Evolutionary conservation across 2,113 vertebrate species (phyloP), one percentile per base, ranked within the genome.

Genomic region (Ceyx melanurus): DNA sequence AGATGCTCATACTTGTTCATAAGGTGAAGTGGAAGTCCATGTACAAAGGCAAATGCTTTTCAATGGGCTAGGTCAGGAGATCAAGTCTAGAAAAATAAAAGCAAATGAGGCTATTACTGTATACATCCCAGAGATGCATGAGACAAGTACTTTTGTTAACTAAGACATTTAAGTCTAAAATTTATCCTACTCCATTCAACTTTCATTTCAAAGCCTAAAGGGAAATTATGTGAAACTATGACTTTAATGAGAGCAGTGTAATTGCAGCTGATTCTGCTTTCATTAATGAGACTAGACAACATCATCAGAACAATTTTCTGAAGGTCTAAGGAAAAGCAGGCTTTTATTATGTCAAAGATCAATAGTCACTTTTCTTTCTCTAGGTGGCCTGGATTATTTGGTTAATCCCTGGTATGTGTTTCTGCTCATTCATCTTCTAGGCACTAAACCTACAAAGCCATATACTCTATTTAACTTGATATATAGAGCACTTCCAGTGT

Each of bases 1-100:
- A 54, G 15, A 29, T 54, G 3, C 20, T 31, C 11, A 5, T 26
- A 12, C 11, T 77, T 83, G 22, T 2, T 80, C 20, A 26, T n/a
- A 50, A 68, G 11, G 7, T 0, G 0, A 71, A 77, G 8, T 46
- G 20, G 13, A 64, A 10, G 48, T 66, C 31, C 13, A 12, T 0
- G 0, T 45, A 13, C 54, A 23, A 71, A 9, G 4, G 19, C 7
- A 91, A 88, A 46, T 40, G 2, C 9, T 79, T 66, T 56, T 75
- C 13, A 67, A 6, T 15, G 5, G 11, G 3, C 14, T 81, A 21
- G 4, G 6, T 57, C 7, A 43, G 43, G 28, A 75, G 7, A 71
- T 11, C 31, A 60, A 50, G 23, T 60, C 22, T 51, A 42, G 73
- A 66, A 87, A 80, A 86, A 31, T 5, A 67, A 58, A 75, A 45